Evolutionary conservation across 1,140 invertebrate genomes (phyloP).

Genomic region (Rhyzopertha dominica): DNA sequence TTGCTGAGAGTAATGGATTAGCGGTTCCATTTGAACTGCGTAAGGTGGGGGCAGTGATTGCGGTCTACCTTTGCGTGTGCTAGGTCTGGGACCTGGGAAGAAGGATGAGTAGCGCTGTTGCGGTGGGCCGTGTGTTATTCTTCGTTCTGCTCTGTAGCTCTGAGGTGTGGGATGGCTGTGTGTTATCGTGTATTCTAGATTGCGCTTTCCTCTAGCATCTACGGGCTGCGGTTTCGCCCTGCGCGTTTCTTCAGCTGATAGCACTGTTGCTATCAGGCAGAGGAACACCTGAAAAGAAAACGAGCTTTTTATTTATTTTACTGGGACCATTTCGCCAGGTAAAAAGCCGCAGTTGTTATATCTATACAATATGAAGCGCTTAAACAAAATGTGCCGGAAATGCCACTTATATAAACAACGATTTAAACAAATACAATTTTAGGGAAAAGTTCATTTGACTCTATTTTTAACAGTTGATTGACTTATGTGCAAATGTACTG

Average conservation of each 20-base stretch:
- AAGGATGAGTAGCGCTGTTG: constrained; percentile 31
- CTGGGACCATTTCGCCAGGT: background rate
- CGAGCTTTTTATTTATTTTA: background rate
- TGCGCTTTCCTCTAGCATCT: constrained; percentile 51
- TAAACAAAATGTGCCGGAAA: background rate
- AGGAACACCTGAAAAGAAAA: constrained; percentile 32
- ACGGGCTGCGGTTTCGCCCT: constrained; percentile 48
- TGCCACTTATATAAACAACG: constrained; percentile 1
- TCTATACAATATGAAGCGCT: background rate
- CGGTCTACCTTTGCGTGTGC: constrained; percentile 48
- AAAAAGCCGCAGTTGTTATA: background rate
- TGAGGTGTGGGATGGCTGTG: constrained; percentile 50
- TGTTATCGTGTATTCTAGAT: constrained; percentile 50
- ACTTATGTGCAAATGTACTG: background rate
- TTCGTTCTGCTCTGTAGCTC: constrained; percentile 47
- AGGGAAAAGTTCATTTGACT: background rate
- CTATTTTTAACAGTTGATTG: background rate
- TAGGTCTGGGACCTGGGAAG: constrained; percentile 34
- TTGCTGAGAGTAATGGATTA: constrained; percentile 70
- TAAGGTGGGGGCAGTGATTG: constrained; percentile 57
- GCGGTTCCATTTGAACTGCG: constrained; percentile 73
- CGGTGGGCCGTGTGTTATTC: constrained; percentile 38
- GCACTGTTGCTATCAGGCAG: constrained; percentile 24
- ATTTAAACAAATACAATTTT: constrained; percentile 1
- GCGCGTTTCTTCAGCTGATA: constrained; percentile 42